A percentile compares a stretch with the other conserved stretches of the same genome.
Conservation (phyloP, 2,797 vertebrate genomes). For the Manis javanica region DNA sequence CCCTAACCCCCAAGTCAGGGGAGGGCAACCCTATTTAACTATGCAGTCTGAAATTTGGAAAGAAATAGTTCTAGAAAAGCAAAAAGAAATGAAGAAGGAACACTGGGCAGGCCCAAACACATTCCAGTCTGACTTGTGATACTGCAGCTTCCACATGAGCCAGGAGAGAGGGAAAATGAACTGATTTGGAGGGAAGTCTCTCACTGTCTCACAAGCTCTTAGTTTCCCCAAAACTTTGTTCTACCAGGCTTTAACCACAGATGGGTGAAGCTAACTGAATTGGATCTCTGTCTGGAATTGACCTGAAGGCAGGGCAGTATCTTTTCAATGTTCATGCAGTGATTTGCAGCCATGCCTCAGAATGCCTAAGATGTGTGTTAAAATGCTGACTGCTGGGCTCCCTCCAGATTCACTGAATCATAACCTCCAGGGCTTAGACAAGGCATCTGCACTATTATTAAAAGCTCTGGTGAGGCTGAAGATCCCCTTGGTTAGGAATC, state of each 20-base stretch:
- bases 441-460: not conserved
- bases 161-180: not conserved
- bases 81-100: not conserved
- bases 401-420: not conserved
- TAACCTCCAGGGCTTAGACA: not conserved
- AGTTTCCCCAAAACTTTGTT: not conserved
- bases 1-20: too few species aligned
- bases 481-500: not conserved
- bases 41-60: not conserved
- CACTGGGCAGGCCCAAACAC: not conserved
- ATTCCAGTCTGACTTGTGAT: not conserved
- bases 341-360: not conserved
- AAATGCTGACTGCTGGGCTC: not conserved
- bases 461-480: not conserved
- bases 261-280: not conserved
- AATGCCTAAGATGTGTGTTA: not conserved
- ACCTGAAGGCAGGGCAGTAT: not conserved
- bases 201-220: not conserved
- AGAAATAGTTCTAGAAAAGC: not conserved
- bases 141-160: not conserved
- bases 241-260: not conserved
- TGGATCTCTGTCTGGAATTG: not conserved
- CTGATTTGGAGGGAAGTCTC: not conserved
- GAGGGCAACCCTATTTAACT: not conserved
- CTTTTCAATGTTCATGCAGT: not conserved